Conservation (phyloP, 2,113 vertebrate genomes). For the Corapipo altera region DNA sequence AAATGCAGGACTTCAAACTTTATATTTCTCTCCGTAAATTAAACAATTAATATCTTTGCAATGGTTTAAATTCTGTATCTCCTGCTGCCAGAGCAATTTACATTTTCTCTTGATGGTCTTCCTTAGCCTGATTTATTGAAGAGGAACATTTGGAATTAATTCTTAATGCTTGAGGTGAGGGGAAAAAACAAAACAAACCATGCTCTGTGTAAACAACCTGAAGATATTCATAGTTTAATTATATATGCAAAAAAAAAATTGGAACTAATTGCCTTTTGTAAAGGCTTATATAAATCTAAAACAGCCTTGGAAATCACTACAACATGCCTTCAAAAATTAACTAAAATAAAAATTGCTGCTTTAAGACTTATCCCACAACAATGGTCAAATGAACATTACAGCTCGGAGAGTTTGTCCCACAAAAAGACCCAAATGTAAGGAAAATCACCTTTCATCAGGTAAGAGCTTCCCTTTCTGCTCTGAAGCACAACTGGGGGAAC, state of each 20-base stretch:
- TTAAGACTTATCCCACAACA: neutral
- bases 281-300: neutral
- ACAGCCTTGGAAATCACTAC: neutral
- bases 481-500: constrained; percentile 69
- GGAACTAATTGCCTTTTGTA: neutral
- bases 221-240: neutral
- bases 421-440: neutral
- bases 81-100: neutral
- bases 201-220: neutral
- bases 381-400: neutral
- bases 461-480: constrained; percentile 83
- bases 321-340: neutral
- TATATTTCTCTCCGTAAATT: neutral
- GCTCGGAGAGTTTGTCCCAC: neutral
- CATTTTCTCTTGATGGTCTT: neutral
- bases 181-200: neutral
- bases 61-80: neutral
- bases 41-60: neutral
- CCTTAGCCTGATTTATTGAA: neutral
- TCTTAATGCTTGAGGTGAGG: neutral
- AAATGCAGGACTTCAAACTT: neutral
- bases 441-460: constrained; percentile 80
- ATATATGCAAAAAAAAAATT: neutral
- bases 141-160: neutral
- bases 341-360: neutral